Percentiles rank a stretch among this genome's conserved stretches.
Conservation (phyloP, 2,797 vertebrate genomes). For the Botia almorhae region DNA sequence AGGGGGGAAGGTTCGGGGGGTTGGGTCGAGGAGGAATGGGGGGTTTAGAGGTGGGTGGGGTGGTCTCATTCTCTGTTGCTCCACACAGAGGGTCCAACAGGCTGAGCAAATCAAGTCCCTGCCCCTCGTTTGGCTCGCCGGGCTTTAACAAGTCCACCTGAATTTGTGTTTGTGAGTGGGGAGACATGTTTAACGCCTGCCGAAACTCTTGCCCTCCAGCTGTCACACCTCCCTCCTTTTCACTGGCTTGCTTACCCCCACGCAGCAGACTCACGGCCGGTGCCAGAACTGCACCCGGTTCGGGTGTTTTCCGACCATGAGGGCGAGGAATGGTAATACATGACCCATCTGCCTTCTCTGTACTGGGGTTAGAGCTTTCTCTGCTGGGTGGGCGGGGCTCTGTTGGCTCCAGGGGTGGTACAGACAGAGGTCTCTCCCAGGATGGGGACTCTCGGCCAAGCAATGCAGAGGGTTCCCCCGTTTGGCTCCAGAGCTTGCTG, state of each 20-base stretch:
- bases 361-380: slow-evolving; percentile 61
- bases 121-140: slow-evolving; percentile 65
- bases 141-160: slow-evolving; percentile 80
- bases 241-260: slow-evolving; percentile 55
- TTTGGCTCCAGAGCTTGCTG: slow-evolving; percentile 86
- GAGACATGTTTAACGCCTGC: slow-evolving; percentile 70
- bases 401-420: slow-evolving; percentile 65
- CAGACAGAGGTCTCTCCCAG: slow-evolving; percentile 74
- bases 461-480: slow-evolving; percentile 79
- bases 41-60: slow-evolving; percentile 64
- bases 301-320: slow-evolving; percentile 89
- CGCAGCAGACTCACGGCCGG: slow-evolving; percentile 77
- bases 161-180: slow-evolving; percentile 47
- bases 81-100: slow-evolving; percentile 88
- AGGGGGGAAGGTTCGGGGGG: slow-evolving; percentile 70
- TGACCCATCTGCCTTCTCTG: slow-evolving; percentile 61
- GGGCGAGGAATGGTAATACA: slow-evolving; percentile 94
- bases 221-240: slow-evolving; percentile 34
- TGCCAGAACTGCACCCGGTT: slow-evolving; percentile 84
- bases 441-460: slow-evolving; percentile 71
- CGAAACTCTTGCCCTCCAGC: slow-evolving; percentile 70
- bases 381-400: slow-evolving; percentile 68
- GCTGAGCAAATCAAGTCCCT: slow-evolving; percentile 80
- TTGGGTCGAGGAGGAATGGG: slow-evolving; percentile 76
- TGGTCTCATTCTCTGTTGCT: slow-evolving; percentile 47